Evolutionary conservation across 2,888 invertebrate species (phyloP).

Genomic region (Melanostoma scalare): DNA sequence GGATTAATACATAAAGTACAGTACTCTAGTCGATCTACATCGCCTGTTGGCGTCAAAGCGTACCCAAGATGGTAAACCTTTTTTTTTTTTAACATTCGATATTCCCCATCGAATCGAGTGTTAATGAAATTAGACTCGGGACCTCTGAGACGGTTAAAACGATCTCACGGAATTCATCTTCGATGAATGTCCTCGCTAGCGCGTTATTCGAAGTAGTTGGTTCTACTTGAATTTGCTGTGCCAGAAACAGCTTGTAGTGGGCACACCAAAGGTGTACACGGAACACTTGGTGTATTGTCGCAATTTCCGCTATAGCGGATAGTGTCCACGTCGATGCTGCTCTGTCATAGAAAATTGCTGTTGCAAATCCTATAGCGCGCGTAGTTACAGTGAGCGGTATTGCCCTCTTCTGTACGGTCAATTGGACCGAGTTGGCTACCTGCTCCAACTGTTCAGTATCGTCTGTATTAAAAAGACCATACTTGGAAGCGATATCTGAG

Average conservation of each 20-base stretch:
- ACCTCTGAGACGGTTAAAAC: neutral
- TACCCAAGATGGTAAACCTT: neutral
- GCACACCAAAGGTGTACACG: slow-evolving; percentile 21
- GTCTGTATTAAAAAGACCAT: neutral
- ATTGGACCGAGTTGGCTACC: neutral
- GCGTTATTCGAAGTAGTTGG: neutral
- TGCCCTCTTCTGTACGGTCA: too few relatives aligned
- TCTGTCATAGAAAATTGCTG: slow-evolving; percentile 25
- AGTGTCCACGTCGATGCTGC: slow-evolving; percentile 13
- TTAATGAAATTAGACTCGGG: neutral
- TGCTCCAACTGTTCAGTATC: neutral
- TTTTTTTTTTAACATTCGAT: neutral
- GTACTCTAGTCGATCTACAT: neutral
- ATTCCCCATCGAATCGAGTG: neutral
- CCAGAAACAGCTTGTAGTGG: slow-evolving; percentile 9
- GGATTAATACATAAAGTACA: neutral
- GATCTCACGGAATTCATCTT: neutral
- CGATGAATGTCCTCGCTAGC: neutral
- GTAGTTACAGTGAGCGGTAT: too few relatives aligned
- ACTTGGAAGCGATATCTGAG: neutral
- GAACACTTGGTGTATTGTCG: slow-evolving; percentile 32
- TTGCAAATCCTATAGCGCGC: slow-evolving; percentile 5
- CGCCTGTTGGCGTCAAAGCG: neutral
- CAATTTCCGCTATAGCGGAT: slow-evolving; percentile 17
- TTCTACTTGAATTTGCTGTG: slow-evolving; percentile 26